Conservation (phyloP, 2,888 invertebrate species). For the Temnothorax ravouxi region DNA sequence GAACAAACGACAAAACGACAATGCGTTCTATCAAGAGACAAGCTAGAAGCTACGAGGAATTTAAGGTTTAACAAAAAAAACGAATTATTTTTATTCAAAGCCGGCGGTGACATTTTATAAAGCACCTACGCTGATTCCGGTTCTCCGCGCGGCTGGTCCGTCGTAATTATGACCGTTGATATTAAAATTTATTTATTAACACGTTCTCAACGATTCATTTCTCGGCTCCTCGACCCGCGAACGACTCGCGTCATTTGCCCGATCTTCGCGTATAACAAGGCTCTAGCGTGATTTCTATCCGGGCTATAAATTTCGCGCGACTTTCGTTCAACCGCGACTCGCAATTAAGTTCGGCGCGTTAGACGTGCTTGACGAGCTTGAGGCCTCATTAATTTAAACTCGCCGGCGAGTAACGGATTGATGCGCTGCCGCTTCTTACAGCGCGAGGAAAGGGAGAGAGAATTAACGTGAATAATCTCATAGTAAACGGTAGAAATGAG, state of each 20-base stretch:
- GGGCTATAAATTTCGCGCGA: conserved; percentile 7
- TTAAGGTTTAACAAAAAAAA: neutral
- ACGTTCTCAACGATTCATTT: neutral
- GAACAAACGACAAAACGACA: neutral
- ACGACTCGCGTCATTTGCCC: neutral
- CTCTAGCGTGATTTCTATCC: neutral
- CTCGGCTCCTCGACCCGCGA: neutral
- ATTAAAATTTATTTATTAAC: conserved; percentile 17
- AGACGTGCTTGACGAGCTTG: conserved; percentile 6
- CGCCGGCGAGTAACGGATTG: conserved; percentile 19
- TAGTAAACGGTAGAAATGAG: conserved; percentile 14
- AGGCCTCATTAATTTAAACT: conserved; percentile 43
- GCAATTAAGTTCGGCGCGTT: conserved; percentile 23
- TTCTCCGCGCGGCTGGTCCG: neutral
- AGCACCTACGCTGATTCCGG: neutral
- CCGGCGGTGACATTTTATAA: neutral
- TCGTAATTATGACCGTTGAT: neutral
- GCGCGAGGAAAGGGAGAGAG: neutral
- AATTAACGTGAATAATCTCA: conserved; percentile 35
- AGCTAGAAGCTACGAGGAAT: too few species aligned
- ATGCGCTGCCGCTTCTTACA: neutral
- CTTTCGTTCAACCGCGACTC: conserved; percentile 4
- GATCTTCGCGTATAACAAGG: neutral
- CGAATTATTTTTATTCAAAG: conserved; percentile 11
- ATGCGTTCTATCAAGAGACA: neutral